Conservation (phyloP, 2,797 vertebrate species). For the Kryptolebias ocellatus region DNA sequence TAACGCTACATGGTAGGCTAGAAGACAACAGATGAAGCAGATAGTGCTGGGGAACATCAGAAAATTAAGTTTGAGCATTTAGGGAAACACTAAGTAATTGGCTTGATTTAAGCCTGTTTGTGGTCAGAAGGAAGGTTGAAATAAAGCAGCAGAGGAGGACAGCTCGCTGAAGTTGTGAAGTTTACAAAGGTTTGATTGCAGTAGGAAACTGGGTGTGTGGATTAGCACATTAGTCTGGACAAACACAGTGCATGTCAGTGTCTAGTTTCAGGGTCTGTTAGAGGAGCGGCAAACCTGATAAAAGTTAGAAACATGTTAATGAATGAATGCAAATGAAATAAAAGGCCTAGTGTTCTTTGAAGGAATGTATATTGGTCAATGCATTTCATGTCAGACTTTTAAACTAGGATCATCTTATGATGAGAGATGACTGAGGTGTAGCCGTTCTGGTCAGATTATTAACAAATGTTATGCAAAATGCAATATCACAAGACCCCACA, state of each 20-base stretch:
- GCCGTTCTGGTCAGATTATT: too few species aligned
- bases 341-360: too few species aligned
- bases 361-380: too few species aligned
- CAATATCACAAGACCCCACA: too few species aligned
- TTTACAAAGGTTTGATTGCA: conserved; percentile 78
- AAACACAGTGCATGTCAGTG: conserved; percentile 44
- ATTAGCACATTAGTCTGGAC: conserved; percentile 66
- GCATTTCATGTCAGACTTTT: too few species aligned
- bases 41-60: conserved; percentile 69
- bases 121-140: conserved; percentile 72
- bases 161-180: conserved; percentile 61
- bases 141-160: conserved; percentile 74
- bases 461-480: too few species aligned
- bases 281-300: not conserved
- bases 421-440: too few species aligned
- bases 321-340: too few species aligned
- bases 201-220: conserved; percentile 70
- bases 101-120: conserved; percentile 78
- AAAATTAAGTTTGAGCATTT: conserved; percentile 60
- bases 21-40: conserved; percentile 45
- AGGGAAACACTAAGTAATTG: conserved; percentile 83
- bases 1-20: conserved; percentile 20
- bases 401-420: too few species aligned
- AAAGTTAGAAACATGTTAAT: too few species aligned
- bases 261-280: conserved; percentile 46